Base-by-base conservation (phyloP, 2,113 vertebrate species). In the Bos taurus region DNA sequence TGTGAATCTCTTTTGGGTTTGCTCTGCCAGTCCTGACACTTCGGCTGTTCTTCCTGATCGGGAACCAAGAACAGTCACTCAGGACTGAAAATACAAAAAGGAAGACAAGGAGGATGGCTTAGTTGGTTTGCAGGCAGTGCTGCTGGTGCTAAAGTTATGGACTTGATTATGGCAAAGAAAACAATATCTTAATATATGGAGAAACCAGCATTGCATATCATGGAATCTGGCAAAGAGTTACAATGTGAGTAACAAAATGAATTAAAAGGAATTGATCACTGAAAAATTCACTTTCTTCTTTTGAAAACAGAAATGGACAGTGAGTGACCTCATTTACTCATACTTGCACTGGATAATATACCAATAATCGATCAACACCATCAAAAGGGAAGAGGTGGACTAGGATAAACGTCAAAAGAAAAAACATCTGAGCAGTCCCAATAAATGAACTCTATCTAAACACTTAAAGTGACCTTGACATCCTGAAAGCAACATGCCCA, bases 401-500 rank as follows among this genome's bases (percentile, higher is more conserved):
- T 4, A 36, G 13, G 3, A 88, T 43, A 80, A 80, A 83, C 52
- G 13, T 67, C 95, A 89, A 82, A 59, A 91, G 33, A 43, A 85
- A 91, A 82, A 78, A 1, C 9, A 87, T 46, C 26, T n/a, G 82
- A 90, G 48, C 82, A 17, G 25, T 62, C 43, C 71, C 23, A 89
- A 59, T 71, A 86, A 86, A 67, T 64, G 17, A 92, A 81, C 52
- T 88, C 54, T 77, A 56, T 64, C 87, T 64, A 81, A 95, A 48
- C 59, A 88, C 23, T 82, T 91, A 43, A 46, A 74, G 46, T 23
- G 40, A 54, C 43, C 26, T 67, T 56, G 15, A 91, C 19, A 52
- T 83, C 94, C 88, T 90, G 52, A 96, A 96, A 90, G 43, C 43
- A 93, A 93, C 93, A 89, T 17, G 50, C 9, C 95, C 43, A 88